These are phyloP conservation scores for Exephanes ischioxanthus DNA, from an alignment of 2,888 invertebrate genomes.

Conservation along the genomic window DNA sequence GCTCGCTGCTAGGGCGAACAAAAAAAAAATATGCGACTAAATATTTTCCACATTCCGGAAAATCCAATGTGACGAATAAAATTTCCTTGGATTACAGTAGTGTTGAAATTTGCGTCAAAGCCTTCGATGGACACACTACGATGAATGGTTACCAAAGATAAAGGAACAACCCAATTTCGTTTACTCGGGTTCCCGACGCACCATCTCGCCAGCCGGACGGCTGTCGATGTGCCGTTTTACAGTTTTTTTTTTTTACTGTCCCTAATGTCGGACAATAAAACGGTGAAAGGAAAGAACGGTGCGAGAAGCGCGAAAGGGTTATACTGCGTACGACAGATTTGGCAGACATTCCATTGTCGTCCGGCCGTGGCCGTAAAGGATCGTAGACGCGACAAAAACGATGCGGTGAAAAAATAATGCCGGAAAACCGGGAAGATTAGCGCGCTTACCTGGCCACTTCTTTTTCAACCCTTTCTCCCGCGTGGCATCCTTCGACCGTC, in stretches of 20 bases:
- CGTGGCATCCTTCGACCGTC: slow-evolving; percentile 23
- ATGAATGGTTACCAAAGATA: no score
- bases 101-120: no score
- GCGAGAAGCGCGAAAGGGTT: slow-evolving; percentile 49
- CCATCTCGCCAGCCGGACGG: no score
- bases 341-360: slow-evolving; percentile 16
- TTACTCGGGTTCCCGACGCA: no score
- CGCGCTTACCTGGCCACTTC: slow-evolving; percentile 70
- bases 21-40: no score
- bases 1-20: no score
- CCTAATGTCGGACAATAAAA: slow-evolving; percentile 62
- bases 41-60: no score
- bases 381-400: slow-evolving; percentile 56
- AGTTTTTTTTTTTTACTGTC: slow-evolving; percentile 24
- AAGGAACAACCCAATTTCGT: no score
- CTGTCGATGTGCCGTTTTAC: slow-evolving; percentile 8
- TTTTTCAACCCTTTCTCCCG: slow-evolving; percentile 73
- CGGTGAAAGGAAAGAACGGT: slow-evolving; percentile 13
- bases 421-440: slow-evolving; percentile 70
- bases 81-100: background rate
- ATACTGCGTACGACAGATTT: slow-evolving; percentile 24
- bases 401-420: slow-evolving; percentile 61
- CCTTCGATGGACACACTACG: no score
- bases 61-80: no score
- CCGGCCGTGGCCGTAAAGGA: slow-evolving; percentile 18